Base-by-base conservation (phyloP, 1,140 invertebrate genomes). In the Zaprionus tsacasi region DNA sequence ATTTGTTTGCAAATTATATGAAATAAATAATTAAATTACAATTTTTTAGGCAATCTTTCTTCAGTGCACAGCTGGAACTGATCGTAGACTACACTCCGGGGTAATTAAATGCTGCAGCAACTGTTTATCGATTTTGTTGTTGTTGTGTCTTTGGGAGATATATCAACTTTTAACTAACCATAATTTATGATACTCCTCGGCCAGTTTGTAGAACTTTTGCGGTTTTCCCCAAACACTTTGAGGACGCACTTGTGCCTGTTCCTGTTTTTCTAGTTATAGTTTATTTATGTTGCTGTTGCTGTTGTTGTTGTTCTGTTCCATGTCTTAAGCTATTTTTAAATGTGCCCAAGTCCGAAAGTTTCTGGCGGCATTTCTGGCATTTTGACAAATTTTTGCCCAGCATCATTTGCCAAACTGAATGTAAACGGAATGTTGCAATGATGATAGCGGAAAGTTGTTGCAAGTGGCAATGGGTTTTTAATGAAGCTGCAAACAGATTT, bases 241-340 rank as follows among this genome's bases (percentile, higher is more conserved):
- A 50, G 54, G 38, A 57, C 65, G 17, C 50, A 74, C 56, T 48
- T 68, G 48, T 30, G 35, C 21, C 21, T 25, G 35, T 35, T 65
- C 13, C 40, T 12, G 15, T 38, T 38, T 17, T 50, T 59, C 1
- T 48, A 58, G 13, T 25, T 38, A 3, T n/a, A 33, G 55, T 68
- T 68, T 59, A 17, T 35, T 45, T 35, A 15, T 65, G 30, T 33
- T 50, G 40, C 12, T 58, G 52, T 8, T 64, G 45, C 12, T 60
- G 27, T 5, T 59, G 48, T 43, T 66, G 15, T 36, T 55, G 25
- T 52, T 33, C 5, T 12, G 40, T 36, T 70, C 56, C 76, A 82
- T 71, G 73, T 88, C 85, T 88, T 88, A 88, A 88, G 80, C 80
- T 88, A 88, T 88, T 88, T 88, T 88, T 83, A 89, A 88, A 88